Base-by-base conservation (phyloP, 2,113 vertebrate species). In the Hemiscyllium ocellatum region DNA sequence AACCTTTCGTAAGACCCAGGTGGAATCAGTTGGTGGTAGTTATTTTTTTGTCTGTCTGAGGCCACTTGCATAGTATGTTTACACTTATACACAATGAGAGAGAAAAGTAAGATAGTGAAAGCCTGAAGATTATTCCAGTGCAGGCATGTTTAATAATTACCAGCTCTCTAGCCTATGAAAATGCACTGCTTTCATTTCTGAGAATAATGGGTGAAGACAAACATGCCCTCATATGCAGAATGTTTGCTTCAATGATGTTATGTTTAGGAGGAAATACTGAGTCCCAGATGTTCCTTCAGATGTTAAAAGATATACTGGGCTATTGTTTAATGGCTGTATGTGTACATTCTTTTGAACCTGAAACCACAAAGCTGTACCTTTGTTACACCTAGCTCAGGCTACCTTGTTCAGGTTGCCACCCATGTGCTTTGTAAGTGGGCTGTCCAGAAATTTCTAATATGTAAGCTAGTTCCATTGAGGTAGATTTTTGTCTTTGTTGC, bases 61-160 rank as follows among this genome's bases (percentile, higher is more conserved):
- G 68, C 61, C 94, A 61, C 94, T 69, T 96, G 96, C 56, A 68
- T 69, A 65, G 33, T 86, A 17, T 96, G 95, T 86, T 95, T 96
- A 96, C 76, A 86, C 85, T 94, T 95, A 69, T n/a, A 66, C 47
- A 96, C 61, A 94, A 89, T 78, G 29, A 68, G 56, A 83, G 52
- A 89, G 78, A 65, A 76, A 83, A 66, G 96, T 95, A 90, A 72
- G 91, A 87, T 61, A 90, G 69, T 68, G 91, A 69, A 47, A 69
- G 95, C 85, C 93, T 96, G 56, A 26, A 91, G 95, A 87, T 96
- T 85, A 93, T 87, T 94, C 83, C 95, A 96, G 96, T 96, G 96
- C 96, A 96, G 96, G 96, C 96, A 96, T 97, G 97, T 97, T 97
- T 97, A 97, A 97, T 97, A 97, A 98, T 97, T 97, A 97, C 97